Evolutionary conservation across 1,140 invertebrate genomes (phyloP), one percentile per base, ranked within the genome.

Genomic region (Hycleus cichorii): DNA sequence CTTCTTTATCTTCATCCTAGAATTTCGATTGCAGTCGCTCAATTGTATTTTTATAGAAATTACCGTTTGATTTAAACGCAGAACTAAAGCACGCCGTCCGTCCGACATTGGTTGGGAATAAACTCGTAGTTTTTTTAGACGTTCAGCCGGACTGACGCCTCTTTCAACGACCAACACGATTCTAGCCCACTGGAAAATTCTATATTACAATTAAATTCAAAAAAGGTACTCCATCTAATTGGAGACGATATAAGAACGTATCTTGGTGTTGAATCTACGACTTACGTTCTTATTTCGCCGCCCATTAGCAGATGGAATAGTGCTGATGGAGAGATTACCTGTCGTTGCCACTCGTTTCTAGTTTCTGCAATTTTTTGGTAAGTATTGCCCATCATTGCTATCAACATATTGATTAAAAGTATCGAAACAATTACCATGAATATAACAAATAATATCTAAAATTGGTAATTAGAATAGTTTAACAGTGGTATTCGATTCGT

Each of bases 321-420:
- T 18, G 18, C 2, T 18, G 18, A 12, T 0, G 12, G 12, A 12
- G 1, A 12, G 12, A 18, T 18, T 18, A 18, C 18, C 18, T 98
- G 95, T 77, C 96, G 78, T 77, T 98, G 94, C 93, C 95, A 98
- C 74, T 99, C 96, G 74, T 97, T 97, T 65, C 93, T 83, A 3
- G 95, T 96, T 75, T 96, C 93, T 3, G 93, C 94, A 64, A 98
- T 97, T 75, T 93, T 93, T 75, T 97, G 93, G 75, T 99, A 98
- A 18, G 96, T 98, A 73, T 98, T 97, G 1, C 95, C 96, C 95
- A 99, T 98, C 95, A 98, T 98, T 65, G 96, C 96, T 69, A 99
- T 98, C 70, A 99, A 80, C 92, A 99, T 95, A 81, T 99, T 98
- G 10, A 99, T 90, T 53, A 98, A 77, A 7, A 98, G 77, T 63